phyloP scores from a whole-genome alignment of 1,140 invertebrate species.

The Frieseomelitta varia region DNA sequence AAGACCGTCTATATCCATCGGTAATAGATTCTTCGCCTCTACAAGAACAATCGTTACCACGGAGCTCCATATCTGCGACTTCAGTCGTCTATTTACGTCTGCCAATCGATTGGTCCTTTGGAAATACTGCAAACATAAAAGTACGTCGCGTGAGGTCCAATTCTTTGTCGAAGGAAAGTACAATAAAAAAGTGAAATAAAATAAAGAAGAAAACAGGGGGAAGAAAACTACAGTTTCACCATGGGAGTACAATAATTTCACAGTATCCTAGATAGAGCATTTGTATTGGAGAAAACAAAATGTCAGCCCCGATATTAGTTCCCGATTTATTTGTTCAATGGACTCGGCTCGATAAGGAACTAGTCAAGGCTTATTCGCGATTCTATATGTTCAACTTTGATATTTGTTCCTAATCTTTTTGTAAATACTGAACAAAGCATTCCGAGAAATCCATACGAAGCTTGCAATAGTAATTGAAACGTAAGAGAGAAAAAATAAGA shows the following conservation, averaged over 20 bases:
- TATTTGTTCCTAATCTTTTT: neutral
- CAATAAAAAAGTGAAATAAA: neutral
- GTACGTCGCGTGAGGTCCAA: neutral
- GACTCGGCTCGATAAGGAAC: neutral
- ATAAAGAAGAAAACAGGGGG: neutral
- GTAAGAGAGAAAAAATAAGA: neutral
- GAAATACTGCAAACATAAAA: conserved; percentile 86
- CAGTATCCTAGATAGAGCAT: neutral
- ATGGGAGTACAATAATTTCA: neutral
- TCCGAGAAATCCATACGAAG: neutral
- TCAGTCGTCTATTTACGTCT: conserved; percentile 90
- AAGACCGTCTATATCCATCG: conserved; percentile 94
- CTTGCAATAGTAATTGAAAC: neutral
- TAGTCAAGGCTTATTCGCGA: neutral
- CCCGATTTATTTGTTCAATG: neutral
- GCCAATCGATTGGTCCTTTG: conserved; percentile 88
- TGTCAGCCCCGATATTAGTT: neutral
- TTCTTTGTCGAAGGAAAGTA: neutral
- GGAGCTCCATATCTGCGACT: conserved; percentile 96
- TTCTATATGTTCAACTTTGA: neutral
- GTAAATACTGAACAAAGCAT: neutral
- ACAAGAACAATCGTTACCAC: conserved; percentile 98
- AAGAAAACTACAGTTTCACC: neutral
- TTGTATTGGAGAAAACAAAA: neutral
- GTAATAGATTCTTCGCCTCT: conserved; percentile 94